These are phyloP conservation scores for Pseudorhiza aurosa DNA, from an alignment of 30 jellyfish, hydroid and myxozoan genomes.

Conservation along the genomic window DNA sequence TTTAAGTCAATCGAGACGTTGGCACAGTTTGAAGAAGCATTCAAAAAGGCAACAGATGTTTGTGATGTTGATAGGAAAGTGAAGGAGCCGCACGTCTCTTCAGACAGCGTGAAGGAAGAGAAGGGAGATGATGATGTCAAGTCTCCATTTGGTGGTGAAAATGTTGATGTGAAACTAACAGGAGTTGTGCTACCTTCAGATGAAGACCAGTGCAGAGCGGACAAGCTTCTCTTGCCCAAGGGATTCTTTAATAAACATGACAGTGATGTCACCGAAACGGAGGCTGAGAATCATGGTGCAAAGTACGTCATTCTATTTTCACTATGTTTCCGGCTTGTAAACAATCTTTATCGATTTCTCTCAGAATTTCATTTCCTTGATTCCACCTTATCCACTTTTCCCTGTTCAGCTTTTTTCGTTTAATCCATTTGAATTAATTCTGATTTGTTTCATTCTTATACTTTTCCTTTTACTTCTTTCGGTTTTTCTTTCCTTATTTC, in stretches of 20 bases:
- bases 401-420: too few species aligned
- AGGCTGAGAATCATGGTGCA: too few species aligned
- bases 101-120: background rate
- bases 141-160: background rate
- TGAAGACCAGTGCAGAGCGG: slow-evolving; percentile 54
- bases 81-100: background rate
- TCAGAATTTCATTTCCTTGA: too few species aligned
- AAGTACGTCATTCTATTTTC: too few species aligned
- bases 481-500: too few species aligned
- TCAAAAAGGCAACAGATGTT: background rate
- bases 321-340: too few species aligned
- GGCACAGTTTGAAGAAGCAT: slow-evolving; percentile 38
- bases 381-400: too few species aligned
- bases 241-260: slow-evolving; percentile 27
- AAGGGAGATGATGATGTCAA: background rate
- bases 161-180: slow-evolving; percentile 35
- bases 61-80: background rate
- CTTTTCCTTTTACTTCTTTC: too few species aligned
- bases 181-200: slow-evolving; percentile 44
- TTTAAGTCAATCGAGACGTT: slow-evolving; percentile 56
- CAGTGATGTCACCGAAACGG: background rate
- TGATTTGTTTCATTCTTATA: too few species aligned
- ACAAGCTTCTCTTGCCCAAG: slow-evolving; percentile 62
- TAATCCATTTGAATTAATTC: too few species aligned
- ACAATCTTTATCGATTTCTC: too few species aligned